Evolutionary conservation across 1,140 invertebrate species (phyloP), one percentile per base, ranked within the genome.

Genomic region (Halictus rubicundus): DNA sequence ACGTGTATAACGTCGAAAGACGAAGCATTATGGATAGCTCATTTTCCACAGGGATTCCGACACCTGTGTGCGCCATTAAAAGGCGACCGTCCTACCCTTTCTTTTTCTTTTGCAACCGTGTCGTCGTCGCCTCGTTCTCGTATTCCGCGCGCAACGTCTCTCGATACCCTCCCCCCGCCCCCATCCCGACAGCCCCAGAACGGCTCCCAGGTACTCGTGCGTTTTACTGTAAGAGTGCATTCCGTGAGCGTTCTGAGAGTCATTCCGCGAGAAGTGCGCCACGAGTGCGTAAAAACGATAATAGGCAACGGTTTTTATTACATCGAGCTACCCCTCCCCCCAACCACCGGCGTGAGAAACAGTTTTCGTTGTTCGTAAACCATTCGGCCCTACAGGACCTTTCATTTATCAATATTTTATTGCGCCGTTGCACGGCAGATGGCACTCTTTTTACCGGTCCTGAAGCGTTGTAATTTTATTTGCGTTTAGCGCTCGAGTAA

Each of bases 61-160:
- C 80, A 84, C 74, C 82, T 80, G 82, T 32, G 66, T 81, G 61
- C 52, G 57, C 66, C 79, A 79, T 86, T 86, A 86, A 86, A 84
- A 86, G 57, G 59, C 61, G 57, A 52, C 52, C 78, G 68, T 39
- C 54, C 32, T 5, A 32, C 32, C 32, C 27, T 32, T 32, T 3
- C 5, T 74, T 78, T 70, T 72, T 46, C 42, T 32, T 32, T 32
- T 32, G 32, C 32, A 32, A 46, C 59, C 39, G 39, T 59, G 19
- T 61, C 77, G 66, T 32, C 32, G 27, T 32, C 32, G 54, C 73
- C 9, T 14, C 42, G 52, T 74, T 68, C 72, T 37, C 68, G 52
- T 77, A 81, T 83, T 60, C 60, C 21, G 49, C 32, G 27, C 19
- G 25, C 32, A 71, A 68, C 79, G 82, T 81, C 63, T 72, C 68